These are phyloP conservation scores for Spisula solida DNA, from an alignment of 2,888 invertebrate species.

Conservation along the genomic window DNA sequence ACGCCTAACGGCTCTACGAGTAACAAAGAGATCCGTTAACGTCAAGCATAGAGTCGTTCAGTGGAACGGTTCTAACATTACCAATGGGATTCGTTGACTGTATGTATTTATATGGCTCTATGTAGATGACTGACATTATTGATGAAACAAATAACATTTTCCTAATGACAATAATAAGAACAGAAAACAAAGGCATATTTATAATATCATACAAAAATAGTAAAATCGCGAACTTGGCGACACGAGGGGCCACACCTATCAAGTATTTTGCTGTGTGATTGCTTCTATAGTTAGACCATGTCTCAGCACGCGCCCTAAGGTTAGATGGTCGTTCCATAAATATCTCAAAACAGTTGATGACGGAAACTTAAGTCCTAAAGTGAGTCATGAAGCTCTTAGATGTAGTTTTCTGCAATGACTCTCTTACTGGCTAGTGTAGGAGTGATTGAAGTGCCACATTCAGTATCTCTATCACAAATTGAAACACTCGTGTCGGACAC, in stretches of 20 bases:
- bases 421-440: not conserved
- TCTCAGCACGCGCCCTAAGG: not conserved
- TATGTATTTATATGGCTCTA: not conserved
- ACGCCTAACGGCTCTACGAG: too few species aligned
- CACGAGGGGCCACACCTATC: not conserved
- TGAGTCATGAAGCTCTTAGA: not conserved
- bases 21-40: not conserved
- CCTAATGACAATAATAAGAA: too few species aligned
- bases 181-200: too few species aligned
- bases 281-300: not conserved
- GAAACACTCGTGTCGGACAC: slow-evolving; percentile 37
- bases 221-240: too few species aligned
- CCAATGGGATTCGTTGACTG: not conserved
- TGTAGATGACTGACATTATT: not conserved
- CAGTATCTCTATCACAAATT: not conserved
- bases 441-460: not conserved
- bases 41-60: not conserved
- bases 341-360: not conserved
- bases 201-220: too few species aligned
- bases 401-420: not conserved
- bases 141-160: too few species aligned
- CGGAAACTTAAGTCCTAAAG: not conserved
- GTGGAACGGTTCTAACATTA: not conserved
- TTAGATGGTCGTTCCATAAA: not conserved
- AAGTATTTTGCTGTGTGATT: not conserved